Conservation (phyloP, 2,113 vertebrate species). For the Rana temporaria region DNA sequence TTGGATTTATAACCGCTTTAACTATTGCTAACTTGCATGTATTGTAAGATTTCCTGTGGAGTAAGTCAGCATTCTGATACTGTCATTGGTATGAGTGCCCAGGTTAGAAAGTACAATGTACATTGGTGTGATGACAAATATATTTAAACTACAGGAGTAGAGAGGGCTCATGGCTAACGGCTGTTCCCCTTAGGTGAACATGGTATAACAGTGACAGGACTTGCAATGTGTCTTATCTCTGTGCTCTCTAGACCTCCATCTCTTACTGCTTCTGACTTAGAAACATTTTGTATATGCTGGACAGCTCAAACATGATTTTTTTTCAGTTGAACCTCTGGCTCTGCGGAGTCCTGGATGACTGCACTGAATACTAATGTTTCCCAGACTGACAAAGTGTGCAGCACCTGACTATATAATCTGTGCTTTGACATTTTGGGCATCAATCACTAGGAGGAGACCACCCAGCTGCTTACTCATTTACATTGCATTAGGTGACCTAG, state of each 20-base stretch:
- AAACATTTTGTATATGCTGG: slow-evolving; percentile 20
- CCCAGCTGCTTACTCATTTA: too few species aligned
- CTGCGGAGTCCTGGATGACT: background rate
- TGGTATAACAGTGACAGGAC: slow-evolving; percentile 24
- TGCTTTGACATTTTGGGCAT: background rate
- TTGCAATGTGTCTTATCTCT: slow-evolving; percentile 15
- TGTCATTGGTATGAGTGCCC: too few species aligned
- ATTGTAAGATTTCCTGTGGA: too few species aligned
- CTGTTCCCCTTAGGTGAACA: slow-evolving; percentile 34
- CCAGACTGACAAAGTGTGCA: background rate
- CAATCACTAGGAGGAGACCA: too few species aligned
- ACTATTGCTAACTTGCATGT: too few species aligned
- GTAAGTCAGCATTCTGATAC: too few species aligned
- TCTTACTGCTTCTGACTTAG: slow-evolving; percentile 16
- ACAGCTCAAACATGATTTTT: slow-evolving; percentile 15
- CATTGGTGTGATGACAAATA: slow-evolving; percentile 15
- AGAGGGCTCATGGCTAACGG: background rate
- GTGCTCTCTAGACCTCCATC: slow-evolving; percentile 26
- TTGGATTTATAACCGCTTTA: too few species aligned
- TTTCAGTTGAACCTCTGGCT: background rate
- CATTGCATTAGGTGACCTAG: too few species aligned
- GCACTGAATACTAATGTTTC: background rate
- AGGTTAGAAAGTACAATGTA: background rate
- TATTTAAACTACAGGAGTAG: slow-evolving; percentile 16
- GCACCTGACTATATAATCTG: background rate